phyloP scores from a whole-genome alignment of 2,888 invertebrate genomes.

The Drosophila recens region DNA sequence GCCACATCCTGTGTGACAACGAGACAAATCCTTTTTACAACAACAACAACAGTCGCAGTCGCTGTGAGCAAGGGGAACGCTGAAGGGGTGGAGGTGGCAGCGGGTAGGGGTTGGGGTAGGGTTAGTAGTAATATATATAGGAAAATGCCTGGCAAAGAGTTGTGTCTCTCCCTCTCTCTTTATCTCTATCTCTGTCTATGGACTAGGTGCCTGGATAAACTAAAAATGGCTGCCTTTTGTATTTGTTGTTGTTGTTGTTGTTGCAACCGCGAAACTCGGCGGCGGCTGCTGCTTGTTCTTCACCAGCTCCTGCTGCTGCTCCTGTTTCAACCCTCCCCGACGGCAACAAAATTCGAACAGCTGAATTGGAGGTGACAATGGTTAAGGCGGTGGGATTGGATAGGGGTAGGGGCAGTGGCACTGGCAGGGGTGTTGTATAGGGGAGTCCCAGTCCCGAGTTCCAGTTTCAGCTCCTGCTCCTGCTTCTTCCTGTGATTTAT shows the following conservation, averaged over 20 bases:
- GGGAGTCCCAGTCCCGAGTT: neutral
- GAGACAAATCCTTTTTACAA: constrained; percentile 77
- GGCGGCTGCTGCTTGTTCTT: constrained; percentile 12
- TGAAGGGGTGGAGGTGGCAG: neutral
- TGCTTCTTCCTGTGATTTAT: constrained; percentile 61
- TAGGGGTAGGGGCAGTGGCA: neutral
- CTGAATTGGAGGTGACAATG: constrained; percentile 65
- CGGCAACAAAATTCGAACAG: constrained; percentile 55
- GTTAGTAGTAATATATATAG: constrained; percentile 29
- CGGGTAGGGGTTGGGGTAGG: neutral
- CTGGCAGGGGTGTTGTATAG: neutral
- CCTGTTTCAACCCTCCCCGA: constrained; percentile 57
- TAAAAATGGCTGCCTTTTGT: constrained; percentile 59
- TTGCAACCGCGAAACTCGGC: constrained; percentile 17
- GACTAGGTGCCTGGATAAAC: constrained; percentile 39
- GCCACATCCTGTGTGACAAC: constrained; percentile 58
- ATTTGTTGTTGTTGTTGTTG: constrained; percentile 12
- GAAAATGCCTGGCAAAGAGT: constrained; percentile 71
- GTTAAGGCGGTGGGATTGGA: constrained; percentile 2
- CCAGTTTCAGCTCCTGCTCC: neutral
- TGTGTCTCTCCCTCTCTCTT: constrained; percentile 16
- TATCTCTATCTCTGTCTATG: constrained; percentile 1
- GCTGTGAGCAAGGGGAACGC: neutral
- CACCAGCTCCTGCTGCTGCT: neutral
- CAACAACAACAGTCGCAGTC: constrained; percentile 49